Conservation (phyloP, 1,140 invertebrate species). For the Drosophila suzukii region DNA sequence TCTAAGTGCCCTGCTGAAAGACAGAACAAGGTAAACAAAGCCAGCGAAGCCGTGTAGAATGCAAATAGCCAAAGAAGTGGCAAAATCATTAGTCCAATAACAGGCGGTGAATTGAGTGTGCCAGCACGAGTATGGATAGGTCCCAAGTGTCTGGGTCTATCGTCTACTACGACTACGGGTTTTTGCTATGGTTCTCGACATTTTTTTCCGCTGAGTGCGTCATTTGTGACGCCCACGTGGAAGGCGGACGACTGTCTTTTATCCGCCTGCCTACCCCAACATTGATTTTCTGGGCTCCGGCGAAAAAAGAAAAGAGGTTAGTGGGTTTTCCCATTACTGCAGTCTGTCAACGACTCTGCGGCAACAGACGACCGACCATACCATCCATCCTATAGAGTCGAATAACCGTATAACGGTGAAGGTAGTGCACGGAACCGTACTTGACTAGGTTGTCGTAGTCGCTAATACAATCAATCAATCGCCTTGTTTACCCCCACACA, state of each 20-base stretch:
- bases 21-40: conserved; percentile 29
- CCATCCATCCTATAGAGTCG: conserved; percentile 5
- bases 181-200: conserved; percentile 11
- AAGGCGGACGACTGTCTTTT: conserved; percentile 16
- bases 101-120: conserved; percentile 19
- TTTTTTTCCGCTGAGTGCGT: conserved; percentile 31
- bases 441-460: conserved; percentile 59
- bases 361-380: conserved; percentile 11
- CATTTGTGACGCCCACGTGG: conserved; percentile 28
- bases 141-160: conserved; percentile 22
- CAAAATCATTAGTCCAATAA: conserved; percentile 45
- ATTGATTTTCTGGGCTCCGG: conserved; percentile 47
- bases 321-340: conserved; percentile 43
- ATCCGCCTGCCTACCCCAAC: conserved; percentile 33
- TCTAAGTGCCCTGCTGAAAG: conserved; percentile 5
- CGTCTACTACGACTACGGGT: conserved; percentile 9
- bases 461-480: conserved; percentile 66
- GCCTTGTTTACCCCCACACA: conserved; percentile 61
- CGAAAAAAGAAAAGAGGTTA: conserved; percentile 43
- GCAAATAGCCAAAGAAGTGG: conserved; percentile 35
- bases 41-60: conserved; percentile 28
- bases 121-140: neutral
- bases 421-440: conserved; percentile 54
- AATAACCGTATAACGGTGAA: conserved; percentile 42
- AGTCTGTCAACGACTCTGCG: conserved; percentile 49